Evolutionary conservation across 2,113 vertebrate species (phyloP).

Genomic region (Phycodurus eques): DNA sequence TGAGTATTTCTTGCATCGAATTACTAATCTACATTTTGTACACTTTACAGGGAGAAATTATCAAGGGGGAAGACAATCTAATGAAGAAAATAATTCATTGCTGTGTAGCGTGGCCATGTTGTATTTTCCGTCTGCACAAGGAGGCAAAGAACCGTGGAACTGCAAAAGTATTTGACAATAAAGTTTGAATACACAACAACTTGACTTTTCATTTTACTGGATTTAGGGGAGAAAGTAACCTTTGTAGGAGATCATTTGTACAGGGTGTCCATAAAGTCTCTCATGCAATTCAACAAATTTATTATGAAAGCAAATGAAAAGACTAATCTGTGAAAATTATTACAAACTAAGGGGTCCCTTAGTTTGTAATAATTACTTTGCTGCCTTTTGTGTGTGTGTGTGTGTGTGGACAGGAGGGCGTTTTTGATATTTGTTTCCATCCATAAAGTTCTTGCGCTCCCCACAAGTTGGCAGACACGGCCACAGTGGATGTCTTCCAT

Average conservation of each 20-base stretch:
- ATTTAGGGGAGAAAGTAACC: neutral
- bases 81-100: constrained; percentile 3
- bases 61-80: constrained; percentile 13
- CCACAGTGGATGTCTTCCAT: too few species aligned
- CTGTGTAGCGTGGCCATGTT: neutral
- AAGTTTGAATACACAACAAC: constrained; percentile 5
- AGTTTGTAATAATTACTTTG: too few species aligned
- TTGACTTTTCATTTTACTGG: neutral
- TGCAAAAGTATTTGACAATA: constrained; percentile 5
- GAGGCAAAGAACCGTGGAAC: neutral
- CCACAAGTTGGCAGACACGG: too few species aligned
- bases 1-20: neutral
- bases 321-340: too few species aligned
- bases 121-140: neutral
- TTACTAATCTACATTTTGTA: neutral
- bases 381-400: too few species aligned
- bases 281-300: neutral
- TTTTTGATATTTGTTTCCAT: too few species aligned
- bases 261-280: too few species aligned
- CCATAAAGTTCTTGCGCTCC: too few species aligned
- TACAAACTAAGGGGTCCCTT: too few species aligned
- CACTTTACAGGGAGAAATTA: constrained; percentile 33
- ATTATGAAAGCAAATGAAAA: neutral
- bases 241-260: too few species aligned
- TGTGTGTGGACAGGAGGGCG: too few species aligned